Percentiles rank a stretch among this genome's conserved stretches.
Conservation (phyloP, 2,888 invertebrate species). For the Dasypolia templi region DNA sequence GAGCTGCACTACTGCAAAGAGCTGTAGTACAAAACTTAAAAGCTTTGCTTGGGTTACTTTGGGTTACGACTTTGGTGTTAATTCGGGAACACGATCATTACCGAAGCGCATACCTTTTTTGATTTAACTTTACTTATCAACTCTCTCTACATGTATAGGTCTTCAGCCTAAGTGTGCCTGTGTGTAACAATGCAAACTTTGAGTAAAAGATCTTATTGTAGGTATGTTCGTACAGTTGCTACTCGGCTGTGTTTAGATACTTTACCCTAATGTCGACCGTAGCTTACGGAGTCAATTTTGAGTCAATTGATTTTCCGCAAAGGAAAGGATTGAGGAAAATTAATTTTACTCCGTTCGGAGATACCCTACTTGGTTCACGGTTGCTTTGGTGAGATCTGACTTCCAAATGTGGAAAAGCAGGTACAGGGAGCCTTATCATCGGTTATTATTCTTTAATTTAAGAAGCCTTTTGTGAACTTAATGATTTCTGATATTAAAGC, state of each 20-base stretch:
- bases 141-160: neutral
- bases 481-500: neutral
- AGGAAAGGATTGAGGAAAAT: neutral
- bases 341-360: neutral
- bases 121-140: neutral
- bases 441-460: too few species aligned
- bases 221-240: constrained; percentile 5
- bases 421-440: neutral
- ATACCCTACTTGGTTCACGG: neutral
- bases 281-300: constrained; percentile 22
- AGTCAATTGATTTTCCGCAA: neutral
- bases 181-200: constrained; percentile 24
- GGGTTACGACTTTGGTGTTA: neutral
- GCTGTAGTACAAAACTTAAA: neutral
- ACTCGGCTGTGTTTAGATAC: constrained; percentile 16
- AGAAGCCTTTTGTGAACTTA: neutral
- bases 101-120: neutral
- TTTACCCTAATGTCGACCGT: constrained; percentile 20
- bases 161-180: constrained; percentile 19
- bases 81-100: neutral
- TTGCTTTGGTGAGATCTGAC: neutral
- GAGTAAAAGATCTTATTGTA: neutral
- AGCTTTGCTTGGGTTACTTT: neutral
- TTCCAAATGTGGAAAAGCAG: neutral
- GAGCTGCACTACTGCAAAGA: neutral